Conservation (phyloP, 2,888 invertebrate species). For the Pecten maximus region DNA sequence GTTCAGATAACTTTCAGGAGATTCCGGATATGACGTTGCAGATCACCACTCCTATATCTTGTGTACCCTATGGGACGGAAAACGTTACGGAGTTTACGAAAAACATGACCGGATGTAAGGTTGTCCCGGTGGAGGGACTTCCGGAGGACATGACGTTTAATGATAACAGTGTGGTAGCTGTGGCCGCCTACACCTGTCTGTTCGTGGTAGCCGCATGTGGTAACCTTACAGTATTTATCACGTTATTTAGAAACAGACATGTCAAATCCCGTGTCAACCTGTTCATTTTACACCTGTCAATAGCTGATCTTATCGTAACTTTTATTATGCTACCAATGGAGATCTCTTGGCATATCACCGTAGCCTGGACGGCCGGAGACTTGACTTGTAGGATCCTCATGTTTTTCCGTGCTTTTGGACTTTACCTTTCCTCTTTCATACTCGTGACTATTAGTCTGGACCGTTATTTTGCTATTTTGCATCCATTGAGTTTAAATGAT, state of each 20-base stretch:
- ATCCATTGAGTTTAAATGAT: slow-evolving; percentile 74
- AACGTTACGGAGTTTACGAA: background rate
- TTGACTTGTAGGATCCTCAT: slow-evolving; percentile 88
- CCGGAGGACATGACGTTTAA: slow-evolving; percentile 49
- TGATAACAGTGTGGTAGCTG: slow-evolving; percentile 83
- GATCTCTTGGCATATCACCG: slow-evolving; percentile 89
- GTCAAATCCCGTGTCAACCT: slow-evolving; percentile 88
- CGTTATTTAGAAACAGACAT: slow-evolving; percentile 87
- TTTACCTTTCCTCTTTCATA: slow-evolving; percentile 90
- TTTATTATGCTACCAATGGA: slow-evolving; percentile 89
- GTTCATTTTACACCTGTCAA: slow-evolving; percentile 90
- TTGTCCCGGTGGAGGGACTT: background rate
- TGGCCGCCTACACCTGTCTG: slow-evolving; percentile 89
- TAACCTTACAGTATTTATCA: slow-evolving; percentile 89
- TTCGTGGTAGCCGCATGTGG: slow-evolving; percentile 90
- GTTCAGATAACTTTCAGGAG: slow-evolving; percentile 4
- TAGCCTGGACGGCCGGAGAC: slow-evolving; percentile 91
- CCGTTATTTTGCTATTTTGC: slow-evolving; percentile 75
- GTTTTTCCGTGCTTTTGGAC: slow-evolving; percentile 89
- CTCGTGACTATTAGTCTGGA: slow-evolving; percentile 88
- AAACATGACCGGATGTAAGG: background rate
- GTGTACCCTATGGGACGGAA: background rate
- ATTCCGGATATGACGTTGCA: background rate
- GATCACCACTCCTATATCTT: background rate
- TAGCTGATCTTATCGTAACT: slow-evolving; percentile 92